Percentiles rank a stretch among this genome's conserved stretches.
These are phyloP conservation scores for Erpobdella octoculata DNA, from an alignment of 2,888 invertebrate genomes.

Conservation along the genomic window DNA sequence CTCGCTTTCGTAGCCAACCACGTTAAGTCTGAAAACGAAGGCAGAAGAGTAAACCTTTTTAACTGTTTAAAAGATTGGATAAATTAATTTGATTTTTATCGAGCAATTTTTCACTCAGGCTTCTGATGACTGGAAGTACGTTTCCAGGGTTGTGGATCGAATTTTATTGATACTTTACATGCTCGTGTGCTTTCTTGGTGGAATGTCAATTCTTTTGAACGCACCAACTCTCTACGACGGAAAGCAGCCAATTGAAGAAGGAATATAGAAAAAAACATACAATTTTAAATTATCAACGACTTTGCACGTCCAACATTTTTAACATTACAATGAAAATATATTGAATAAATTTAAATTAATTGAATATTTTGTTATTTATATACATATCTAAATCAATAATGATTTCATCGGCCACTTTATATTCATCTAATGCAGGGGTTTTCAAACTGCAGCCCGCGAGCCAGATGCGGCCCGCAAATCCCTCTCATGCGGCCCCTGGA, in stretches of 20 bases:
- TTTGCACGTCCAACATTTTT: too few relatives aligned
- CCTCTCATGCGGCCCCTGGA: too few relatives aligned
- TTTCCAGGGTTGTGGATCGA: conserved; percentile 37
- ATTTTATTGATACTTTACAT: conserved; percentile 35
- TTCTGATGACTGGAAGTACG: conserved; percentile 37
- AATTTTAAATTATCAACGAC: too few relatives aligned
- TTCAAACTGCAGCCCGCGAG: too few relatives aligned
- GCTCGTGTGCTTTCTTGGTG: conserved; percentile 34
- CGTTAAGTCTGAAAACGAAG: conserved; percentile 86
- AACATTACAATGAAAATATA: too few relatives aligned
- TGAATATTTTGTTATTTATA: too few relatives aligned
- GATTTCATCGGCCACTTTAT: too few relatives aligned
- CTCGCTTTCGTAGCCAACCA: conserved; percentile 92
- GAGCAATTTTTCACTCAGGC: background rate
- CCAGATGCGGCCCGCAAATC: too few relatives aligned
- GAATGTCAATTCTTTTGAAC: conserved; percentile 34
- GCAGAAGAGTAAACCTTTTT: conserved; percentile 70
- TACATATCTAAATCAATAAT: too few relatives aligned
- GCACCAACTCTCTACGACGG: conserved; percentile 38
- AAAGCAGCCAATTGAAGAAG: conserved; percentile 29
- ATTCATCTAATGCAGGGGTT: too few relatives aligned
- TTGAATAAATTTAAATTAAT: too few relatives aligned
- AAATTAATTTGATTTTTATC: background rate
- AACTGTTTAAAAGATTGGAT: background rate
- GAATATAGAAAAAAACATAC: too few relatives aligned